These are phyloP conservation scores for Aleiodes alternator DNA, from an alignment of 2,888 invertebrate species.

Conservation along the genomic window DNA sequence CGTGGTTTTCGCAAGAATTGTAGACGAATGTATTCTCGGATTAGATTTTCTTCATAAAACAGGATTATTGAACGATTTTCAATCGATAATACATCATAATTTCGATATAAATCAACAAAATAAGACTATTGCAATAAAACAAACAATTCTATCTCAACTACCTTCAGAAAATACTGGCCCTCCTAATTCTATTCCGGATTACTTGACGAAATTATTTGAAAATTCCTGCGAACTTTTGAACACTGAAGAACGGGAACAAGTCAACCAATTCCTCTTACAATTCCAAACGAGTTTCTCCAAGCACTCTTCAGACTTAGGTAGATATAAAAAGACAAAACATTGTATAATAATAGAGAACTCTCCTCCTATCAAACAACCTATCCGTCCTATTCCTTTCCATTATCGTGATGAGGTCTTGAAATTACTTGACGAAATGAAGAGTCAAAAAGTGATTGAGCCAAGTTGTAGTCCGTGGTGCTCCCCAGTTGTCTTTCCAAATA, in stretches of 20 bases:
- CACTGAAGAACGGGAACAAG: neutral
- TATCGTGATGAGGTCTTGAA: neutral
- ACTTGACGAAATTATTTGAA: neutral
- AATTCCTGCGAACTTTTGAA: neutral
- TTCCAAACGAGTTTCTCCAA: neutral
- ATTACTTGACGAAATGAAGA: slow-evolving; percentile 11
- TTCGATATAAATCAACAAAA: neutral
- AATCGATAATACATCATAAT: neutral
- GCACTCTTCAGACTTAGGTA: neutral
- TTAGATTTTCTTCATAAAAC: neutral
- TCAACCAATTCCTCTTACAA: neutral
- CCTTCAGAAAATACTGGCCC: neutral
- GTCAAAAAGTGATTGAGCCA: slow-evolving; percentile 27
- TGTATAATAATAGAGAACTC: neutral
- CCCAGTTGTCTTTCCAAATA: slow-evolving; percentile 39
- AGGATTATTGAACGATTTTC: neutral
- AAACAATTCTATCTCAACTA: neutral
- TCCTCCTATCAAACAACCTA: neutral
- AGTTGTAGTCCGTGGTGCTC: slow-evolving; percentile 46
- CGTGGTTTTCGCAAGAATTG: neutral
- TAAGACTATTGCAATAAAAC: neutral
- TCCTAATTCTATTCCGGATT: neutral
- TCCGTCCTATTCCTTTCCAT: slow-evolving; percentile 1
- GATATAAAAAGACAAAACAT: neutral
- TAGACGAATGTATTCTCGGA: neutral